Percentiles rank a stretch among this genome's conserved stretches.
phyloP scores from a whole-genome alignment of 2,888 invertebrate species.

The Heliconius erato region DNA sequence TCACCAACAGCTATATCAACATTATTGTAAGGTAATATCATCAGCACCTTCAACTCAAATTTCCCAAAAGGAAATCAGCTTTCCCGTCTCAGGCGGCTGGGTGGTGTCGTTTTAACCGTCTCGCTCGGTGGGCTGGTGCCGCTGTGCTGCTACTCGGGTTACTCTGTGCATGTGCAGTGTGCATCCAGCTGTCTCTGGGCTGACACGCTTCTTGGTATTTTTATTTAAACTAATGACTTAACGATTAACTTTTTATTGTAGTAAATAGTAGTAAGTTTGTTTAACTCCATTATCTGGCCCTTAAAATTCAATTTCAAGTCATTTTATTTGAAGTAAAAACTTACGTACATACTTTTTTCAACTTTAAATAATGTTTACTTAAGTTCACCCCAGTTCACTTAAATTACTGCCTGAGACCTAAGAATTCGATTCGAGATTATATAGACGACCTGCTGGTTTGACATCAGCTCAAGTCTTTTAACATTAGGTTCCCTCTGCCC shows the following conservation, averaged over 20 bases:
- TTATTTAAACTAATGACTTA: neutral
- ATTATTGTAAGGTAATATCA: slow-evolving; percentile 39
- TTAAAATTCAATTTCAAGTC: no score
- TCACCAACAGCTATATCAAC: neutral
- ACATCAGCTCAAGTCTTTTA: no score
- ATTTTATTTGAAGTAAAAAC: no score
- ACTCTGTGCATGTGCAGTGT: slow-evolving; percentile 54
- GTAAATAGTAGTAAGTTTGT: no score
- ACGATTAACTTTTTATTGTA: no score
- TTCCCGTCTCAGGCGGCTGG: slow-evolving; percentile 61
- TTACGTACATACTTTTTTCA: no score
- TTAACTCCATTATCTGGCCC: no score
- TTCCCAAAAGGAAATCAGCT: slow-evolving; percentile 71
- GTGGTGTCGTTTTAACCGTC: slow-evolving; percentile 71
- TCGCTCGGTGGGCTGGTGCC: slow-evolving; percentile 65
- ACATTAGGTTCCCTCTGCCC: no score
- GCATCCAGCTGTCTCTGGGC: slow-evolving; percentile 43
- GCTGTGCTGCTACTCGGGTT: slow-evolving; percentile 63
- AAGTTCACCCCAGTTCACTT: no score
- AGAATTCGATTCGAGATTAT: no score
- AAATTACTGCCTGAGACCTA: no score
- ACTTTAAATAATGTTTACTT: no score
- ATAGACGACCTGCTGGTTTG: neutral
- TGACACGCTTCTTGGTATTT: slow-evolving; percentile 31
- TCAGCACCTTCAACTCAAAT: slow-evolving; percentile 51